These are phyloP conservation scores for Dasysyrphus tricinctus DNA, from an alignment of 2,888 invertebrate genomes.

Conservation along the genomic window DNA sequence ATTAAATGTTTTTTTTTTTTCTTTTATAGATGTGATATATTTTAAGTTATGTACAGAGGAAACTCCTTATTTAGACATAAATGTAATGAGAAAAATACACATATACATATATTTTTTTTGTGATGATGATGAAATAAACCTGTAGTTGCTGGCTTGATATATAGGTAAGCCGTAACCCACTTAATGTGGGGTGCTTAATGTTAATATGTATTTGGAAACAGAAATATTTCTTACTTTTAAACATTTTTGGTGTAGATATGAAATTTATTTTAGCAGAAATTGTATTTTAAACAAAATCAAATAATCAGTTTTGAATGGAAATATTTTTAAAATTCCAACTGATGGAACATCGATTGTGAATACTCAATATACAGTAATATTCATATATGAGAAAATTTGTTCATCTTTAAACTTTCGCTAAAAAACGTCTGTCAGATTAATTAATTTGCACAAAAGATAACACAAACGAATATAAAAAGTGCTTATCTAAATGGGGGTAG, in stretches of 20 bases:
- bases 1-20: no score
- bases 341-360: no score
- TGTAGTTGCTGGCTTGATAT: background rate
- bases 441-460: background rate
- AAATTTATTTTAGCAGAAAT: background rate
- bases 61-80: background rate
- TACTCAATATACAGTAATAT: no score
- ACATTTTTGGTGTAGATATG: no score
- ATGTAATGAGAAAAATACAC: background rate
- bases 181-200: background rate
- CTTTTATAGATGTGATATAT: constrained; percentile 3
- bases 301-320: no score
- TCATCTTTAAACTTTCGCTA: background rate
- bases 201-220: background rate
- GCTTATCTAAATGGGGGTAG: background rate
- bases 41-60: background rate
- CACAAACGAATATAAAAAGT: background rate
- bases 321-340: no score
- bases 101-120: background rate
- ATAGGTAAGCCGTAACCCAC: background rate
- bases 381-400: no score
- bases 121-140: background rate
- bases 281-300: no score
- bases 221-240: background rate
- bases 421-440: background rate